Base-by-base conservation (phyloP, 2,888 invertebrate species). In the Tortrix viridana region DNA sequence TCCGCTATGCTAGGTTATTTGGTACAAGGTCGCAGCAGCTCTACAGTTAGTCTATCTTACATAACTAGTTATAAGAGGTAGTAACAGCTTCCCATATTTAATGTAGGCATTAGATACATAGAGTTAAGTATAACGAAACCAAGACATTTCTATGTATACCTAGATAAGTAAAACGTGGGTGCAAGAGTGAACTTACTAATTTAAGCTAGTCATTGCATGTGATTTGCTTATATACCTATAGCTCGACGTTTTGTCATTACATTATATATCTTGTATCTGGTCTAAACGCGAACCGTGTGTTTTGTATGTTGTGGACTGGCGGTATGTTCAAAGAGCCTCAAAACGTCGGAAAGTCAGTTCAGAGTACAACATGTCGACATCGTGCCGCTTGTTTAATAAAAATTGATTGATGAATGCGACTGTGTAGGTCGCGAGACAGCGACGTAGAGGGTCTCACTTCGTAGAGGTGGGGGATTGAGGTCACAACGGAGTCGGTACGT, bases 391-490 rank as follows among this genome's bases (percentile, higher is more conserved):
- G 73, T 71, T 71, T 72, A 74, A 74, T 73, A 74, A 72, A 72
- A 74, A 75, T 73, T 75, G 68, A 69, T 71, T 72, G 75, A 77
- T 79, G 74, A 76, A 75, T 77, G 75, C 73, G 74, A 73, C 63
- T 73, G 67, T 63, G 73, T 73, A 73, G 76, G 73, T 73, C 74
- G 75, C 70, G 72, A n/a, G n/a, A 70, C 75, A 74, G 69, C 71
- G 69, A 70, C 69, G 68, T 66, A 66, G 71, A 67, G 68, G 67
- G 67, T 71, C 71, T 67, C 68, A 71, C 74, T 60, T 49, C 20
- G 49, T 57, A 54, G 61, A 44, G 64, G 70, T 67, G 71, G 71
- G 78, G 82, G 84, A 80, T 89, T 79, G 85, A 84, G 88, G 86
- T 86, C 85, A 72, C 75, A 76, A 74, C 75, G 75, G 77, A 73